phyloP scores from a whole-genome alignment of 2,113 vertebrate genomes.

The Athene noctua region DNA sequence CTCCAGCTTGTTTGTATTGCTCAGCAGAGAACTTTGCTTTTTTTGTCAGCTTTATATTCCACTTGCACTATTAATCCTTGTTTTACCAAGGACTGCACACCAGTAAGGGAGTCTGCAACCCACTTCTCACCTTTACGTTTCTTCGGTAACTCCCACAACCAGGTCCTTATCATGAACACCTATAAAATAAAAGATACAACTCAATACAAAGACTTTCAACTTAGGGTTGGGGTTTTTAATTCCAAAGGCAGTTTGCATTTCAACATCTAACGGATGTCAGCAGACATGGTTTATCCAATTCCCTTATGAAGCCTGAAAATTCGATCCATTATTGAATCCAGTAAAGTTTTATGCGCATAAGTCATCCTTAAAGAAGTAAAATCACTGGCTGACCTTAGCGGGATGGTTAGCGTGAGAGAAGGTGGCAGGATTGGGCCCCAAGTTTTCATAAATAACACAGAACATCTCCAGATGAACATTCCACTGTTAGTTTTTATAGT shows the following conservation, averaged over 20 bases:
- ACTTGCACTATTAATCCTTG: constrained; percentile 74
- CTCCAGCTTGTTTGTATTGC: constrained; percentile 64
- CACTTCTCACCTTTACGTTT: constrained; percentile 72
- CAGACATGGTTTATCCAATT: neutral
- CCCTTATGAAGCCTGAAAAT: neutral
- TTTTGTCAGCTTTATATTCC: constrained; percentile 71
- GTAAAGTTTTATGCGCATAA: neutral
- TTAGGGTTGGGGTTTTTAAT: neutral
- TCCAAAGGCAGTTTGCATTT: neutral
- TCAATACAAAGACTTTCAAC: neutral
- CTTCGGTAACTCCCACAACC: constrained; percentile 73
- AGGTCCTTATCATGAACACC: constrained; percentile 70
- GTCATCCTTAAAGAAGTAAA: neutral
- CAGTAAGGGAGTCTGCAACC: constrained; percentile 68
- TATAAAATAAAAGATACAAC: constrained; percentile 14
- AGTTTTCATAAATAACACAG: constrained; percentile 51
- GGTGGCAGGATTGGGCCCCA: constrained; percentile 45
- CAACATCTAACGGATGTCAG: neutral
- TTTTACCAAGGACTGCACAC: constrained; percentile 66
- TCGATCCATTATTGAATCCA: neutral
- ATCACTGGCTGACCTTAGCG: neutral
- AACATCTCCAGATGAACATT: constrained; percentile 65
- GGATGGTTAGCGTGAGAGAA: constrained; percentile 31
- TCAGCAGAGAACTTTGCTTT: constrained; percentile 76
- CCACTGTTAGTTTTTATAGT: constrained; percentile 61